Percentiles rank a stretch among this genome's conserved stretches.
phyloP scores from a whole-genome alignment of 2,113 vertebrate genomes.

The Monarcha castaneiventris region DNA sequence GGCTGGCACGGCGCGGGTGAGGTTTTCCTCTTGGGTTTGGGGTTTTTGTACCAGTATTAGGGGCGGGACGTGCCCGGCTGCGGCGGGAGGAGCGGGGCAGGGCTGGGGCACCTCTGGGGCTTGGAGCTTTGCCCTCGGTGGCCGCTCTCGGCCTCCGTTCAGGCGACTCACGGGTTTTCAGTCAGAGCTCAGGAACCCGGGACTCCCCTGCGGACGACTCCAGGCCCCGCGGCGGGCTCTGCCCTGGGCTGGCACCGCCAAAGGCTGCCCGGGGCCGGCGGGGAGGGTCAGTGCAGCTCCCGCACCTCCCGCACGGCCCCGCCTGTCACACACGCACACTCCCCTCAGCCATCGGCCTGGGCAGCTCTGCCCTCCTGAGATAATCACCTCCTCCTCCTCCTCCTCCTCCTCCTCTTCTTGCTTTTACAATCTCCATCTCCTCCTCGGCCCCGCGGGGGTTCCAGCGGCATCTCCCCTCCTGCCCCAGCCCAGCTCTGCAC shows the following conservation, averaged over 20 bases:
- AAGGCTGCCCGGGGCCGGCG: neutral
- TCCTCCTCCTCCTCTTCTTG: neutral
- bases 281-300: neutral
- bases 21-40: neutral
- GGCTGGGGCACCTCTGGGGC: neutral
- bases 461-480: neutral
- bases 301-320: neutral
- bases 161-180: neutral
- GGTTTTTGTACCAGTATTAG: constrained; percentile 38
- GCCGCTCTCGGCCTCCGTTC: neutral
- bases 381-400: neutral
- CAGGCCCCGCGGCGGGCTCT: neutral
- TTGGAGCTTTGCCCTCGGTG: neutral
- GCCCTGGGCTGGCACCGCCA: neutral
- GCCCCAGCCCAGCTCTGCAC: neutral
- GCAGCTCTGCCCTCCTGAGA: neutral
- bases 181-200: neutral
- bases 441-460: neutral
- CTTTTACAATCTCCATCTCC: constrained; percentile 48
- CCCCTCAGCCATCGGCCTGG: neutral
- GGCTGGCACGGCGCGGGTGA: neutral
- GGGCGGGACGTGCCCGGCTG: neutral
- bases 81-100: neutral
- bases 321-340: constrained; percentile 59
- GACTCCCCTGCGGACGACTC: neutral